phyloP scores from a whole-genome alignment of 2,113 vertebrate genomes.

The Tylochromis polylepis region DNA sequence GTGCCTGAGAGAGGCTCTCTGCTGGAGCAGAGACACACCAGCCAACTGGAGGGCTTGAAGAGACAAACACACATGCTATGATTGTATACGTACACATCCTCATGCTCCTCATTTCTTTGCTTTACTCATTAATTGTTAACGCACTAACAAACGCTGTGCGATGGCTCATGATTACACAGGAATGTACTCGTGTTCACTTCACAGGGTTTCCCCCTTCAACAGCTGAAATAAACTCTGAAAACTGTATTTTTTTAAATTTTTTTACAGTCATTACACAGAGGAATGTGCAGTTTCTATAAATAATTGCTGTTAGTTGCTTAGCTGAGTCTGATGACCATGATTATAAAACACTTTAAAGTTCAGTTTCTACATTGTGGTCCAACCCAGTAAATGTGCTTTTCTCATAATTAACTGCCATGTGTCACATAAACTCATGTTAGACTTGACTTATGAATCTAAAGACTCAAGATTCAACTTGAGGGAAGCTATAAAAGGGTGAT shows the following conservation, averaged over 20 bases:
- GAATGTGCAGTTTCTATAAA: background rate
- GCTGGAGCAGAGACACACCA: conserved; percentile 23
- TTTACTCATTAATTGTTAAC: background rate
- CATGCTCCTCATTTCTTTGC: background rate
- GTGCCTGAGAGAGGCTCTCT: conserved; percentile 29
- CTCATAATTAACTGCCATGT: background rate
- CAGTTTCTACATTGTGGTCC: background rate
- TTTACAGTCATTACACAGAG: background rate
- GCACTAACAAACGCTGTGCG: background rate
- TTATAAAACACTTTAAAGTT: background rate
- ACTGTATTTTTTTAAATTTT: background rate
- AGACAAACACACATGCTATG: background rate
- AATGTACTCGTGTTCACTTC: background rate
- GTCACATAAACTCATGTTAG: background rate
- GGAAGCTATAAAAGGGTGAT: background rate
- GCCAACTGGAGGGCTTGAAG: conserved; percentile 5
- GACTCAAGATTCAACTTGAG: background rate
- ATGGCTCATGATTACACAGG: background rate
- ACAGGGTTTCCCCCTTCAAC: background rate
- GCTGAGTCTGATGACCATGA: background rate
- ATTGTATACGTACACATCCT: background rate
- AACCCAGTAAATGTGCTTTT: background rate
- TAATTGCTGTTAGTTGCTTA: background rate
- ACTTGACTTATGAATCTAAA: background rate
- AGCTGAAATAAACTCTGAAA: background rate